phyloP scores from a whole-genome alignment of 2,113 vertebrate species.

The Myiagra hebetior region DNA sequence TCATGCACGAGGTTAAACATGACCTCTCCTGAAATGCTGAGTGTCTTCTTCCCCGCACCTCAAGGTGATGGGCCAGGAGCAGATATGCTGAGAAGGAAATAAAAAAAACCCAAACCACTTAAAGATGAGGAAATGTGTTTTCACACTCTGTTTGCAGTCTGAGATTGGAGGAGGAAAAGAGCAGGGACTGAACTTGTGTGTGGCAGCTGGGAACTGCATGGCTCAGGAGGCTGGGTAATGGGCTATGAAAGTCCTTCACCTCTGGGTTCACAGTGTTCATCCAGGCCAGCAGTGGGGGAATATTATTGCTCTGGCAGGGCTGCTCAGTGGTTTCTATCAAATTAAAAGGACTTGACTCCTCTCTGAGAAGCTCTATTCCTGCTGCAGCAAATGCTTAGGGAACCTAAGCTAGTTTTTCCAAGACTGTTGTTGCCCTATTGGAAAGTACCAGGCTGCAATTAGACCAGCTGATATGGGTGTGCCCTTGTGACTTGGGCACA shows the following conservation, averaged over 20 bases:
- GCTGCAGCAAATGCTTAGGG: background rate
- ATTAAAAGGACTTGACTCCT: background rate
- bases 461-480: too few species aligned
- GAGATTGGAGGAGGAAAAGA: slow-evolving; percentile 8
- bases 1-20: background rate
- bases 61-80: background rate
- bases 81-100: background rate
- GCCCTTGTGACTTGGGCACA: background rate
- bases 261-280: background rate
- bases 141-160: background rate
- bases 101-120: background rate
- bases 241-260: slow-evolving; percentile 37
- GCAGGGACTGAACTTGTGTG: background rate
- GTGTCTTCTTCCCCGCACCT: background rate
- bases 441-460: background rate
- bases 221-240: slow-evolving; percentile 32
- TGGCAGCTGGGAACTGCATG: slow-evolving; percentile 35
- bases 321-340: background rate
- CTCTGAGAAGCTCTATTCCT: background rate
- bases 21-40: background rate
- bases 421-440: fast-evolving
- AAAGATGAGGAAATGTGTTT: background rate
- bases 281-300: background rate
- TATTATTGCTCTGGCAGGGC: background rate
- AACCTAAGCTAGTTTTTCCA: background rate